Evolutionary conservation across 2,113 vertebrate species (phyloP).

Genomic region (Anolis sagrei): DNA sequence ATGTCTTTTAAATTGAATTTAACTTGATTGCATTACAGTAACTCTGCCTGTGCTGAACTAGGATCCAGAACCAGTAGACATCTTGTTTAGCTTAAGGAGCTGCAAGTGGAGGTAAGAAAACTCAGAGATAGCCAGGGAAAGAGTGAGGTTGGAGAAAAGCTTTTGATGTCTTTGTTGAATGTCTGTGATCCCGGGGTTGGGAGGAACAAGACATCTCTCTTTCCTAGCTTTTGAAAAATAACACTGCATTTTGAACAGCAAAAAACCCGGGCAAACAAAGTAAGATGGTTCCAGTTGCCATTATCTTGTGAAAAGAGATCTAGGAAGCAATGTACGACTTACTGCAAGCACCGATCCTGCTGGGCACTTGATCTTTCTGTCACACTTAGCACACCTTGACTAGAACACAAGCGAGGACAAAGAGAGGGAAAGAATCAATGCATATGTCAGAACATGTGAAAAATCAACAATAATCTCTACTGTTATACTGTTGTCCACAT

Average conservation of each 20-base stretch:
- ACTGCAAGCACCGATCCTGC: constrained; percentile 67
- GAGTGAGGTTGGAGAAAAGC: not conserved
- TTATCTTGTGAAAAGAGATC: not conserved
- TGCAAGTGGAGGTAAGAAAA: too few species aligned
- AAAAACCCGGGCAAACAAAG: constrained; percentile 17
- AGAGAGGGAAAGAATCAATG: constrained; percentile 60
- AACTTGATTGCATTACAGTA: too few species aligned
- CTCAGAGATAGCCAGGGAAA: not conserved
- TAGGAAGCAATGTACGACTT: constrained; percentile 45
- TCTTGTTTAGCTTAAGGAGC: too few species aligned
- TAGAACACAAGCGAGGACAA: constrained; percentile 35
- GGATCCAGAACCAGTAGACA: too few species aligned
- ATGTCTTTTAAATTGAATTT: not conserved
- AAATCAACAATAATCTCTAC: not conserved
- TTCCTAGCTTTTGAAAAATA: not conserved
- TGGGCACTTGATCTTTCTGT: constrained; percentile 72
- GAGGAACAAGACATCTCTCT: constrained; percentile 6
- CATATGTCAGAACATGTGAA: constrained; percentile 17
- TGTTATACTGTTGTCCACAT: not conserved
- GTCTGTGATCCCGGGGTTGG: not conserved
- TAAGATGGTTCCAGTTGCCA: not conserved
- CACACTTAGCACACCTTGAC: constrained; percentile 67
- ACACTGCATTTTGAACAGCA: not conserved
- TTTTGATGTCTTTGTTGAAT: not conserved
- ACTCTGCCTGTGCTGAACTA: too few species aligned